A percentile compares a stretch with the other conserved stretches of the same genome.
Conservation (phyloP, 2,113 vertebrate genomes). For the Brachypodius melanocephalos region DNA sequence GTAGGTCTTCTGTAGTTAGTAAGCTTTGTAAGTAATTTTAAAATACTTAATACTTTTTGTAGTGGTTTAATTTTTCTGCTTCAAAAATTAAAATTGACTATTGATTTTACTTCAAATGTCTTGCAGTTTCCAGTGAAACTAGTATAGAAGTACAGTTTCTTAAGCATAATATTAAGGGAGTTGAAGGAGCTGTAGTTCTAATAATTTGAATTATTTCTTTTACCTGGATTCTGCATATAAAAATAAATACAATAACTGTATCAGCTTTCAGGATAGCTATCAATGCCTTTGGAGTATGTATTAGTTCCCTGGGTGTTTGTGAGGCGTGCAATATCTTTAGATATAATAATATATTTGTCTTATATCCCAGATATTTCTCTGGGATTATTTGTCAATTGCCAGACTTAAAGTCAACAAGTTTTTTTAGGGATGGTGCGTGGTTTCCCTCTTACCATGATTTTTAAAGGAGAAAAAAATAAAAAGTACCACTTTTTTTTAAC, state of each 20-base stretch:
- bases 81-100: neutral
- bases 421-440: neutral
- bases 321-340: neutral
- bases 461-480: neutral
- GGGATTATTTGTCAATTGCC: neutral
- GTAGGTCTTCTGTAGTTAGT: neutral
- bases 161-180: neutral
- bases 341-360: neutral
- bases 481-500: neutral
- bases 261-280: neutral
- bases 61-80: neutral
- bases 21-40: neutral
- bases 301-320: neutral
- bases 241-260: neutral
- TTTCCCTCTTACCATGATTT: neutral
- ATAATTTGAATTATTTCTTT: neutral
- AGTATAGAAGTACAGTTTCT: neutral
- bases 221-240: neutral
- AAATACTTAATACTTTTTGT: neutral
- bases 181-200: neutral
- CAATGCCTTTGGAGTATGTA: neutral
- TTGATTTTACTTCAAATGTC: neutral
- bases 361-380: neutral
- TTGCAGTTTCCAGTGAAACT: neutral
- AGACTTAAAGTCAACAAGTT: neutral